Percentiles rank a stretch among this genome's conserved stretches.
Evolutionary conservation across 1,140 invertebrate genomes (phyloP).

Genomic region (Ladona fulva): DNA sequence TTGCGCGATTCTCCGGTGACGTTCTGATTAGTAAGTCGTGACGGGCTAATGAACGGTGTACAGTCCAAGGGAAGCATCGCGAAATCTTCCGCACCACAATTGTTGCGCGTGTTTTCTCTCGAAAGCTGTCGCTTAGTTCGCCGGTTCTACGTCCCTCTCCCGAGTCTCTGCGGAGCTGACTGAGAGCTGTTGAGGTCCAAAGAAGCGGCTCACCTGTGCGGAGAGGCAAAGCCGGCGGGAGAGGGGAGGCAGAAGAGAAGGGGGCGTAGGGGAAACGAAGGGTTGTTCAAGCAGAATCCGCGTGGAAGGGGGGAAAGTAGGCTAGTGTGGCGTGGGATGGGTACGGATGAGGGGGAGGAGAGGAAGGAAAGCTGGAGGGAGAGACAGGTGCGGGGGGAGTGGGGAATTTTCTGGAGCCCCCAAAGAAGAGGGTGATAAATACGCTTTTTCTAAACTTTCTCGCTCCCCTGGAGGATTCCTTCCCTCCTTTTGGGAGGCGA

Average conservation of each 20-base stretch:
- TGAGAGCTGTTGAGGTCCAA: neutral
- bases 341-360: neutral
- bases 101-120: neutral
- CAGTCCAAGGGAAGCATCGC: neutral
- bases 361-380: no score
- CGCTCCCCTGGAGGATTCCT: no score
- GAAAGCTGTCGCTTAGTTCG: neutral
- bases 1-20: neutral
- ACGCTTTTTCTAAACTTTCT: no score
- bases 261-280: neutral
- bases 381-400: no score
- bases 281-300: neutral
- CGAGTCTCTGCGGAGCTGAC: neutral
- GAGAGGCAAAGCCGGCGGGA: neutral
- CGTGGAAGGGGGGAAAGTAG: conserved; percentile 6
- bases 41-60: neutral
- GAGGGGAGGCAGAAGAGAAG: neutral
- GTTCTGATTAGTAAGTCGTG: neutral
- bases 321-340: conserved; percentile 5
- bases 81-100: neutral
- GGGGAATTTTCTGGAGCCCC: no score
- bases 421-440: no score
- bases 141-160: neutral
- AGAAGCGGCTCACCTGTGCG: neutral
- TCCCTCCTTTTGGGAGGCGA: no score